These are phyloP conservation scores for Pseudachorutes palmiensis DNA, from an alignment of 1,140 invertebrate species.

Conservation along the genomic window DNA sequence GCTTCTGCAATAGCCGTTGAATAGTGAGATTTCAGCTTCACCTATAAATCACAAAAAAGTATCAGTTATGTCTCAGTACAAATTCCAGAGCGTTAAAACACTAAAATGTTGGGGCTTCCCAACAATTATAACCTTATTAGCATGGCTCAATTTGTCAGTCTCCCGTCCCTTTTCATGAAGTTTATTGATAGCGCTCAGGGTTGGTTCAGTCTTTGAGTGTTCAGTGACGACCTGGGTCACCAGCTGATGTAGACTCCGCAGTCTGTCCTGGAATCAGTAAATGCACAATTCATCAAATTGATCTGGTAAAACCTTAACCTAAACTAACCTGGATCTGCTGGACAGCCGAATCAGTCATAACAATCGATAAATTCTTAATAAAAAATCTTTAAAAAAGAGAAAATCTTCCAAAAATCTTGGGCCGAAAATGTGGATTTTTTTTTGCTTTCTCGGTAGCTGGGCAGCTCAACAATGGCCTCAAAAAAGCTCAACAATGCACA, in stretches of 20 bases:
- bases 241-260: conserved; percentile 23
- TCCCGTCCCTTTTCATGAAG: conserved; percentile 40
- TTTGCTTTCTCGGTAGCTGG: too few species aligned
- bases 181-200: conserved; percentile 39
- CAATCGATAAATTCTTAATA: neutral
- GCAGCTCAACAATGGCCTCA: too few species aligned
- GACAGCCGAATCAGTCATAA: conserved; percentile 22
- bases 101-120: too few species aligned
- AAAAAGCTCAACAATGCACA: too few species aligned
- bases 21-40: conserved; percentile 52
- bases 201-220: conserved; percentile 30
- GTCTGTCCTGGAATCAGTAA: conserved; percentile 19
- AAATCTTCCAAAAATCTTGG: neutral
- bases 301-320: neutral
- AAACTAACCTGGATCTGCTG: conserved; percentile 26
- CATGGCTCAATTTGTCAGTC: conserved; percentile 39
- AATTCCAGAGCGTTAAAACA: too few species aligned
- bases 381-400: neutral
- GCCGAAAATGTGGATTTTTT: too few species aligned
- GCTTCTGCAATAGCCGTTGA: conserved; percentile 70
- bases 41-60: conserved; percentile 25
- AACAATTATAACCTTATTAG: conserved; percentile 37
- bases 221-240: conserved; percentile 23
- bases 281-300: too few species aligned
- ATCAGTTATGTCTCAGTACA: neutral